phyloP scores from a whole-genome alignment of 2,113 vertebrate species.

The Collichthys lucidus region DNA sequence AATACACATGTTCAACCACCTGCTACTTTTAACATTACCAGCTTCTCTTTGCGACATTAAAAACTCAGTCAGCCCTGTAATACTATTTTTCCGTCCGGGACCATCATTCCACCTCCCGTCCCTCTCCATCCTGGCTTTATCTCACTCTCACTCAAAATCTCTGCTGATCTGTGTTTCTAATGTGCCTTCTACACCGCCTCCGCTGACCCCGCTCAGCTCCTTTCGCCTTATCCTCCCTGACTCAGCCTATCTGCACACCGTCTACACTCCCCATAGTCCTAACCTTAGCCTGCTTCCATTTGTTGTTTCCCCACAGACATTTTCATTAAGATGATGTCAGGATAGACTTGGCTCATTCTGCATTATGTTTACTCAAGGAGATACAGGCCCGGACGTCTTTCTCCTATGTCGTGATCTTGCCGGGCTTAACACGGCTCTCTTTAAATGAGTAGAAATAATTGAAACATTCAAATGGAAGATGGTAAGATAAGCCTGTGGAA shows the following conservation, averaged over 20 bases:
- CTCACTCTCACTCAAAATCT: constrained; percentile 51
- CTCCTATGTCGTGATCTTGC: constrained; percentile 21
- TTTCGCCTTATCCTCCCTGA: constrained; percentile 13
- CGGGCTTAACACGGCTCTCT: constrained; percentile 11
- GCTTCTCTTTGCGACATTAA: constrained; percentile 55
- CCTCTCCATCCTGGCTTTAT: constrained; percentile 34
- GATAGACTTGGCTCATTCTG: constrained; percentile 70
- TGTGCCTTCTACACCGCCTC: constrained; percentile 17
- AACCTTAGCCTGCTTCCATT: constrained; percentile 55
- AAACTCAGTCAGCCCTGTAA: constrained; percentile 60
- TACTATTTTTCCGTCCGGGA: constrained; percentile 54
- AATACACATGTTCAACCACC: constrained; percentile 44
- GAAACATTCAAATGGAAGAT: background rate
- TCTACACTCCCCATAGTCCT: constrained; percentile 8
- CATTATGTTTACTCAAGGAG: constrained; percentile 66
- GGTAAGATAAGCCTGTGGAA: constrained; percentile 15
- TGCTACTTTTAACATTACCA: constrained; percentile 54
- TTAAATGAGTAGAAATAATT: constrained; percentile 30
- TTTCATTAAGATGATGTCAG: constrained; percentile 84
- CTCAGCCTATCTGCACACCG: constrained; percentile 24
- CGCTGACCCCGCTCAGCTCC: constrained; percentile 33
- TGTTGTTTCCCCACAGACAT: constrained; percentile 69
- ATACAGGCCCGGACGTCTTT: constrained; percentile 35
- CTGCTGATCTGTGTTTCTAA: constrained; percentile 55
- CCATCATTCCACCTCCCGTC: constrained; percentile 25